These are phyloP conservation scores for Andricus grossulariae DNA, from an alignment of 1,140 invertebrate genomes.

Conservation along the genomic window DNA sequence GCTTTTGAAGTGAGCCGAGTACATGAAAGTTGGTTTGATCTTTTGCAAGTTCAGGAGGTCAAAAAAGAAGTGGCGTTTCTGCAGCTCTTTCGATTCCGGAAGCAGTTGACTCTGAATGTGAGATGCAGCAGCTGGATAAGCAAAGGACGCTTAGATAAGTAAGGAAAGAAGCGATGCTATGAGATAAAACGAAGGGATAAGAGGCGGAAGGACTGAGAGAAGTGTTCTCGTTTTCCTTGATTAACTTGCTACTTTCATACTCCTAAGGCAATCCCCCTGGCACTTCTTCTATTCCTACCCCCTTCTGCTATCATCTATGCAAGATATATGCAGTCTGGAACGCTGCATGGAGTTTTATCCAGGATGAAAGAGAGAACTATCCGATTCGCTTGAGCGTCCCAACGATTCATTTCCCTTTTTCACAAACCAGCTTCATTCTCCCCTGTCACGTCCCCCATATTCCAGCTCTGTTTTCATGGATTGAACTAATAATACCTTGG, in stretches of 20 bases:
- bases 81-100: conserved; percentile 9
- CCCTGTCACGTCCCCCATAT: not conserved
- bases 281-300: not conserved
- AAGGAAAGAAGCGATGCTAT: not conserved
- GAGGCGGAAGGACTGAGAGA: not conserved
- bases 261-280: too few species aligned
- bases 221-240: not conserved
- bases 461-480: conserved; percentile 16
- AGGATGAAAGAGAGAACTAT: not conserved
- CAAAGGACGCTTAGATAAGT: not conserved
- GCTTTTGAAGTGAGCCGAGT: not conserved
- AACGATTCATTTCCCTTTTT: conserved; percentile 18
- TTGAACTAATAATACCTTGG: conserved; percentile 15
- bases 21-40: conserved; percentile 14
- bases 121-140: not conserved
- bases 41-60: not conserved
- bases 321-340: not conserved
- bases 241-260: not conserved
- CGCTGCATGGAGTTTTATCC: not conserved
- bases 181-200: not conserved
- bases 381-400: conserved; percentile 16
- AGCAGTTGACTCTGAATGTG: conserved; percentile 17
- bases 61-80: conserved; percentile 16
- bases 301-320: not conserved
- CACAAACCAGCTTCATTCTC: conserved; percentile 9